Evolutionary conservation across 2,113 vertebrate species (phyloP), one percentile per base, ranked within the genome.

Genomic region (Protomyctophum bolini): DNA sequence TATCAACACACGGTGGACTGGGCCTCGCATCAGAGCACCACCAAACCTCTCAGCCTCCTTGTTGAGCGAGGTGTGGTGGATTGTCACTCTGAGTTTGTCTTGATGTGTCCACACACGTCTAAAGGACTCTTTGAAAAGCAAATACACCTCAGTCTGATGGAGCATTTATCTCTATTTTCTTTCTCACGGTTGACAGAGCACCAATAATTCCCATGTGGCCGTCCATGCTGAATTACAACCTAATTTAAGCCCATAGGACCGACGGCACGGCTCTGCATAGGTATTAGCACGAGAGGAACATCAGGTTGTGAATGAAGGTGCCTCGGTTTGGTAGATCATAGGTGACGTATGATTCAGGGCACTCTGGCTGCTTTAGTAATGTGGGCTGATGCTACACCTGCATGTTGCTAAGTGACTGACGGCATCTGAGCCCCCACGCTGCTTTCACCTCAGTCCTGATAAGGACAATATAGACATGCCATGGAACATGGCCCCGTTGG

Each of bases 111-210:
- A 21, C 41, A 63, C 8, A 8, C 66, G 11, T 63, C 57, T 70
- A 51, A 51, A 79, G 63, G 46, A 63, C 57, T 28, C 64, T 82
- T 82, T 86, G 75, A 69, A 84, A 80, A 84, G 71, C 15, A 79
- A 67, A 77, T 51, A 63, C 65, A 57, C 73, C 55, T 72, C 58
- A 66, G 63, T 80, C 60, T 78, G 61, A 72, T 62, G 48, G 28
- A 72, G 49, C 63, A 79, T 79, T 87, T 82, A 80, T 88, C 77
- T 80, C 74, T 62, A 70, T 86, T 84, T 70, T 83, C 45, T 63
- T 70, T 55, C 21, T 73, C 45, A 49, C 28, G 69, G 59, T 77
- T 73, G 61, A 70, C 63, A 67, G 69, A 83, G 28, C 12, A 70
- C 49, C 21, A 76, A 61, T 82, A 61, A 57, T 75, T 70, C 67